These are phyloP conservation scores for Toxostoma redivivum DNA, from an alignment of 2,113 vertebrate species.

Conservation along the genomic window DNA sequence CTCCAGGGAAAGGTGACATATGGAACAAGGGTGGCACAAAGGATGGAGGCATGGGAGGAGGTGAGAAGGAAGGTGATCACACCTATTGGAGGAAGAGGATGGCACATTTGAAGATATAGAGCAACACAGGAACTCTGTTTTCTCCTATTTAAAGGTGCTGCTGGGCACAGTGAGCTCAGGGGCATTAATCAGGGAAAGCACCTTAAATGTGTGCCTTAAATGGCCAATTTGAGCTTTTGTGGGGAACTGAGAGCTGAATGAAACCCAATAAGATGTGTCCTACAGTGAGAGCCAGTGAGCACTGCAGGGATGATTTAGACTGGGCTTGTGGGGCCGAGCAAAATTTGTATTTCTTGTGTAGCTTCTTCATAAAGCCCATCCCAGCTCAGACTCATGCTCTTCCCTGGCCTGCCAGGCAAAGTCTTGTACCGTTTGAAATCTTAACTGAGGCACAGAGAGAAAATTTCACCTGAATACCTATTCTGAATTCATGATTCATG, in stretches of 20 bases:
- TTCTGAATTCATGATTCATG: neutral
- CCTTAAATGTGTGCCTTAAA: neutral
- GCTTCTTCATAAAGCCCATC: neutral
- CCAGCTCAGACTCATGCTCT: neutral
- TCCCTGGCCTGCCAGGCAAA: neutral
- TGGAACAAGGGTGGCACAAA: neutral
- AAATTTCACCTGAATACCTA: accelerated
- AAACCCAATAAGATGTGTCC: neutral
- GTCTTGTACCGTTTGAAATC: neutral
- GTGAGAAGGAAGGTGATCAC: neutral
- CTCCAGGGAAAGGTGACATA: neutral
- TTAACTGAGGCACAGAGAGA: neutral
- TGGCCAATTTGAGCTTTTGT: neutral
- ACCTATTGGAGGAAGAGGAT: neutral
- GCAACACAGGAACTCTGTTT: neutral
- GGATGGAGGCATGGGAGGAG: neutral
- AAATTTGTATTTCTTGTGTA: neutral
- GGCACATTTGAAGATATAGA: neutral
- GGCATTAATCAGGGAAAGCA: neutral
- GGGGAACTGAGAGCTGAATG: neutral
- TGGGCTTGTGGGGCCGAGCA: neutral
- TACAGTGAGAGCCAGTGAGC: neutral
- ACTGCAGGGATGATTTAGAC: neutral
- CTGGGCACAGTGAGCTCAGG: neutral
- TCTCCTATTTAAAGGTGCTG: neutral